A percentile compares a stretch with the other conserved stretches of the same genome.
phyloP scores from a whole-genome alignment of 2,888 invertebrate species.

The Tachystola acroxantha region DNA sequence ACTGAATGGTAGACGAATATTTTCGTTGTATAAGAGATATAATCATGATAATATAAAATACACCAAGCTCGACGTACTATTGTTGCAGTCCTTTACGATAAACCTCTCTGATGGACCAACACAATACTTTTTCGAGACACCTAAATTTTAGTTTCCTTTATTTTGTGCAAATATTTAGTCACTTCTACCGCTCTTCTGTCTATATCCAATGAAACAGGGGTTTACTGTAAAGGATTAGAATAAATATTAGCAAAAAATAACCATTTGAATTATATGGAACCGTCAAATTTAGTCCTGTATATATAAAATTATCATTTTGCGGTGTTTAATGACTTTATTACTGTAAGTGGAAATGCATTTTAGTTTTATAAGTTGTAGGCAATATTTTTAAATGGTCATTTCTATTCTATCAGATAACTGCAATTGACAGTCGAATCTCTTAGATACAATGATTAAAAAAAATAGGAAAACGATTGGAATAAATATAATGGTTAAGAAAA shows the following conservation, averaged over 20 bases:
- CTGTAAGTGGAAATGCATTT: slow-evolving; percentile 74
- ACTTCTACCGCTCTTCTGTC: slow-evolving; percentile 38
- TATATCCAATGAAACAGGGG: slow-evolving; percentile 45
- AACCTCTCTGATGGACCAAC: slow-evolving; percentile 54
- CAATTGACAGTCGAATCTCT: slow-evolving; percentile 70
- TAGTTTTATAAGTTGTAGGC: slow-evolving; percentile 76
- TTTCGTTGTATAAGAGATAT: slow-evolving; percentile 63
- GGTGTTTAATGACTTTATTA: slow-evolving; percentile 65
- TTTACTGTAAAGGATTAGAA: slow-evolving; percentile 53
- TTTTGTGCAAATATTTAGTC: slow-evolving; percentile 31
- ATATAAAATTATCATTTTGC: slow-evolving; percentile 71
- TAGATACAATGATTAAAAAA: slow-evolving; percentile 74
- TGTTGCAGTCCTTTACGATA: slow-evolving; percentile 49
- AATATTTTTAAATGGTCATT: slow-evolving; percentile 73
- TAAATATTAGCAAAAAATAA: slow-evolving; percentile 57
- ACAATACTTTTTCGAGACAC: slow-evolving; percentile 38
- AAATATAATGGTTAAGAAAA: slow-evolving; percentile 77
- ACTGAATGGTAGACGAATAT: slow-evolving; percentile 27
- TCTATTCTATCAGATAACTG: slow-evolving; percentile 71
- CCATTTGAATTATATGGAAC: slow-evolving; percentile 62
- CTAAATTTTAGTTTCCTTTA: slow-evolving; percentile 28
- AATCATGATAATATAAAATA: slow-evolving; percentile 66
- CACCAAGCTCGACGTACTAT: slow-evolving; percentile 65
- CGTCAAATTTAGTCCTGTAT: slow-evolving; percentile 70
- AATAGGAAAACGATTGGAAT: slow-evolving; percentile 75